phyloP scores from a whole-genome alignment of 2,888 invertebrate genomes.

The Acrobasis repandana region DNA sequence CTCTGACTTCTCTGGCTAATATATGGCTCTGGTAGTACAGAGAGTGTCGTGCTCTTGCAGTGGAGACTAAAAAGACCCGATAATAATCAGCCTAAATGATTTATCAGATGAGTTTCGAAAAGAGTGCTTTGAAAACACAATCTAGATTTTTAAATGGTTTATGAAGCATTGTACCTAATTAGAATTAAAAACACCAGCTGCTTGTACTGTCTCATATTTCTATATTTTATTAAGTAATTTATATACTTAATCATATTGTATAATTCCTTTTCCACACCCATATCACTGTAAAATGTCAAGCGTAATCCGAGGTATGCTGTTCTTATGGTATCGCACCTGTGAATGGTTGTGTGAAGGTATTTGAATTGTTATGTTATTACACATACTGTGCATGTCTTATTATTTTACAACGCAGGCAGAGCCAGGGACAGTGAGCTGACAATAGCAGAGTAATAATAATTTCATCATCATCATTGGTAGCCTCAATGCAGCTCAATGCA shows the following conservation, averaged over 20 bases:
- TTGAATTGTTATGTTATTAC: background rate
- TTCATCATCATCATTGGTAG: too few relatives aligned
- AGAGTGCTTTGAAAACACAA: too few relatives aligned
- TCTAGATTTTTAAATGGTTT: too few relatives aligned
- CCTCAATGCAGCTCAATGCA: too few relatives aligned
- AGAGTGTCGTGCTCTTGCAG: too few relatives aligned
- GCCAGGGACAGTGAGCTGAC: too few relatives aligned
- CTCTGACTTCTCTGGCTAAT: too few relatives aligned
- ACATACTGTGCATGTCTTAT: background rate
- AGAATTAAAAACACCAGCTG: conserved; percentile 25
- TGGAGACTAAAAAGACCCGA: too few relatives aligned
- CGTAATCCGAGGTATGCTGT: conserved; percentile 50
- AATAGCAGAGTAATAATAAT: too few relatives aligned
- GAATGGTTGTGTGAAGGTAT: background rate
- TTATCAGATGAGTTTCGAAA: too few relatives aligned
- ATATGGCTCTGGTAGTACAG: too few relatives aligned
- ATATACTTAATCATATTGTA: background rate
- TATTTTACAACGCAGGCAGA: background rate
- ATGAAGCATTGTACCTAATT: background rate
- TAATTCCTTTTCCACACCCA: conserved; percentile 44
- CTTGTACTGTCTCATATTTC: background rate
- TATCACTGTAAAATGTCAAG: conserved; percentile 56
- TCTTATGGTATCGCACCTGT: conserved; percentile 38
- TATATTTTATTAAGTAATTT: background rate
- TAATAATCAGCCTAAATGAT: too few relatives aligned